These are phyloP conservation scores for Autographa pulchrina DNA, from an alignment of 2,888 invertebrate species.

Conservation along the genomic window DNA sequence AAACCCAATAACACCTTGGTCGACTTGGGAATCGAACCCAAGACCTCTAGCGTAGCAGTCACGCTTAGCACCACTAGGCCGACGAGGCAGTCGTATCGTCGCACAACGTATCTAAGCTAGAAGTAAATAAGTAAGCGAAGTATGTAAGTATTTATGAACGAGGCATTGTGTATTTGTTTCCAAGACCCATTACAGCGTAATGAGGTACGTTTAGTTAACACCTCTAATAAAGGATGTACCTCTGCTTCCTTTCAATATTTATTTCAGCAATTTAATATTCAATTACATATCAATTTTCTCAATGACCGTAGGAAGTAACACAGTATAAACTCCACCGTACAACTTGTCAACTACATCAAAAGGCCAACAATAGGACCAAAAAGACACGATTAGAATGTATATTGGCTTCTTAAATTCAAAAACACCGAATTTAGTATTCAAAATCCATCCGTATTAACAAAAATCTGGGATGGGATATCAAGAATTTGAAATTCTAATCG, in stretches of 20 bases:
- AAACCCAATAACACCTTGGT: no score
- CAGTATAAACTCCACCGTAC: conserved; percentile 16
- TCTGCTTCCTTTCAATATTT: conserved; percentile 45
- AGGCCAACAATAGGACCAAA: conserved; percentile 63
- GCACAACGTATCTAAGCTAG: no score
- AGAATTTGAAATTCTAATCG: conserved; percentile 77
- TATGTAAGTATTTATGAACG: conserved; percentile 4
- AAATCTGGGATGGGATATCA: conserved; percentile 73
- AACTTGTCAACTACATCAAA: conserved; percentile 42
- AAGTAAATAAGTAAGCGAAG: neutral
- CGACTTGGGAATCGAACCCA: no score
- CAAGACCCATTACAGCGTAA: conserved; percentile 26
- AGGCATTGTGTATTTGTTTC: conserved; percentile 16
- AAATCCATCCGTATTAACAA: conserved; percentile 77
- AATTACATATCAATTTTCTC: conserved; percentile 34
- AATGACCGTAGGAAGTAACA: conserved; percentile 49
- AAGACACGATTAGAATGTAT: conserved; percentile 61
- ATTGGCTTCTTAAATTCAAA: conserved; percentile 62
- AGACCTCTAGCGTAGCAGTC: no score
- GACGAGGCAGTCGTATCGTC: no score
- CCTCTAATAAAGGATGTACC: conserved; percentile 29
- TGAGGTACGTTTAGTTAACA: conserved; percentile 30
- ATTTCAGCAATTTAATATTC: conserved; percentile 45
- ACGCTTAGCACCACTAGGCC: no score
- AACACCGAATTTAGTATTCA: conserved; percentile 75